These are phyloP conservation scores for Acronicta alni DNA, from an alignment of 2,888 invertebrate genomes.

Conservation along the genomic window DNA sequence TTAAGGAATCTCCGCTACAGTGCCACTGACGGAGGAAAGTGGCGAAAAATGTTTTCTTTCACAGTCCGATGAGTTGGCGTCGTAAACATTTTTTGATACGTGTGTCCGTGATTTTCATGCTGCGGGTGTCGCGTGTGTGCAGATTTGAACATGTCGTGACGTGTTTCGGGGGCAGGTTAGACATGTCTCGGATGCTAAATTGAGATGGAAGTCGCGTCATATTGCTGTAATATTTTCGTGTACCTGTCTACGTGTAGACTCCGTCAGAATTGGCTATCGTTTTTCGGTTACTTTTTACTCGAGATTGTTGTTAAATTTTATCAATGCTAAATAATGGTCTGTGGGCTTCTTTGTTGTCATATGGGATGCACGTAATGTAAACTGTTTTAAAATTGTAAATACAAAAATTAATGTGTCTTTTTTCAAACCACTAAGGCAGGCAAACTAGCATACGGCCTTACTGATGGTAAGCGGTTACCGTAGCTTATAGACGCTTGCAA, in stretches of 20 bases:
- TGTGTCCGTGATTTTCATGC: conserved; percentile 27
- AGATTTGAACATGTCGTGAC: conserved; percentile 25
- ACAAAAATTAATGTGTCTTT: too few relatives aligned
- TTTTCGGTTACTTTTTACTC: conserved; percentile 18
- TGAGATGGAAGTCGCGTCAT: conserved; percentile 30
- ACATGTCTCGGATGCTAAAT: conserved; percentile 26
- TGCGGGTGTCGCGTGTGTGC: conserved; percentile 20
- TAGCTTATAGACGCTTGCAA: too few relatives aligned
- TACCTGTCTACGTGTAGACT: conserved; percentile 9
- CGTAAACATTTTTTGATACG: conserved; percentile 52
- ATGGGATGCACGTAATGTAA: too few relatives aligned
- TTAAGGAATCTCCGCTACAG: conserved; percentile 67
- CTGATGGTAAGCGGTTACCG: too few relatives aligned
- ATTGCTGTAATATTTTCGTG: conserved; percentile 31
- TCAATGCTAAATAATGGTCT: too few relatives aligned
- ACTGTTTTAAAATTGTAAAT: too few relatives aligned
- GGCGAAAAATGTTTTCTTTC: conserved; percentile 66
- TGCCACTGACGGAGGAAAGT: conserved; percentile 63
- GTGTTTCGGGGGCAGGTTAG: conserved; percentile 14
- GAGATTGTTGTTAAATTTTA: conserved; percentile 17
- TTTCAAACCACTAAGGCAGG: too few relatives aligned
- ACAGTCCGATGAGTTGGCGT: conserved; percentile 51
- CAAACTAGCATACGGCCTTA: too few relatives aligned
- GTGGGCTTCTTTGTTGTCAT: too few relatives aligned
- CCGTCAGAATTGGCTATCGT: conserved; percentile 28